Base-by-base conservation (phyloP, 2,797 vertebrate genomes). In the Discoglossus pictus region DNA sequence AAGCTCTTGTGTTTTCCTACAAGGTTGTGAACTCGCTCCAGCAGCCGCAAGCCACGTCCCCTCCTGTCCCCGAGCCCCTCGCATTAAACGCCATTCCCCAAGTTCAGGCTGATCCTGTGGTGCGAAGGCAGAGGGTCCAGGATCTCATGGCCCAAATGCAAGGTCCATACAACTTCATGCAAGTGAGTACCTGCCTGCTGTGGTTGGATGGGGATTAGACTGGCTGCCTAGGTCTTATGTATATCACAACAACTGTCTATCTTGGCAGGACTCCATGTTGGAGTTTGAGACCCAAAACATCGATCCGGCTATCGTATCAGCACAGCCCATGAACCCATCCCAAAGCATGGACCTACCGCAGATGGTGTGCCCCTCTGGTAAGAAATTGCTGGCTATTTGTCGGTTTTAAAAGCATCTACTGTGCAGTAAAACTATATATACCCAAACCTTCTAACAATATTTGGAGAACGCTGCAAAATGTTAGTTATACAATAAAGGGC, bases 131-230 rank as follows among this genome's bases (percentile, higher is more conserved):
- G 84, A 92, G 80, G 18, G 94, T 99, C 67, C 96, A 98, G 79
- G 97, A 99, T 80, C 95, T 99, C 44, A 99, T 99, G 96, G 96
- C 95, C 16, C 95, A 98, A 80, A 97, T 99, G 96, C 97, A 99
- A 78, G 97, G 97, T 21, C 96, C 96, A 0, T 99, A 96, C 81
- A 98, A 99, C 84, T 99, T 99, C 84, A 99, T 99, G 92, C 97
- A 99, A 93, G 97, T 97, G 74, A 72, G 80, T 73, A 3, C 8
- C 23, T 4, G 7, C 2, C 7, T 6, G n/a, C 0, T 60, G 13
- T n/a, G 13, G 9, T 50, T 38, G 2, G n/a, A n/a, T n/a, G n/a
- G n/a, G n/a, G n/a, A n/a, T n/a, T n/a, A n/a, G 38, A 24, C 20
- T 21, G 34, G 8, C 18, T 24, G 13, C 9, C 27, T n/a, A 40